Evolutionary conservation across 2,797 vertebrate genomes (phyloP).

Genomic region (Halcyon chelicuti): DNA sequence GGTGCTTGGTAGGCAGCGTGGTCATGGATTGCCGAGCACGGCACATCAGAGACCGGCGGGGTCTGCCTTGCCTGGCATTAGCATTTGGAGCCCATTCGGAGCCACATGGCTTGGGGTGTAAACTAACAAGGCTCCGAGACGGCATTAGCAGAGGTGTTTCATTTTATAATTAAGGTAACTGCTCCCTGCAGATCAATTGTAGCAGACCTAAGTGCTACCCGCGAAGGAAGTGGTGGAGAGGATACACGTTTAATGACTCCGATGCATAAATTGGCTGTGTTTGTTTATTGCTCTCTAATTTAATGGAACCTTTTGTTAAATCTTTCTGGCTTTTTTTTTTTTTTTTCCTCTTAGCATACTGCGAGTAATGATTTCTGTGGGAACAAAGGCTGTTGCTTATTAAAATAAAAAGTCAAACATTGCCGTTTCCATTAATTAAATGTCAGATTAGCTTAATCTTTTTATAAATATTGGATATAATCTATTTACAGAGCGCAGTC

Average conservation of each 20-base stretch:
- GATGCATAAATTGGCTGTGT: conserved; percentile 72
- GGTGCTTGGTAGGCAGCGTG: neutral
- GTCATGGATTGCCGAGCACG: neutral
- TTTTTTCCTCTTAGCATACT: neutral
- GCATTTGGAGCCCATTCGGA: conserved; percentile 59
- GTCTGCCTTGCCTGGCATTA: conserved; percentile 41
- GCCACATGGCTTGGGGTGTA: conserved; percentile 50
- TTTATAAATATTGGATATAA: conserved; percentile 71
- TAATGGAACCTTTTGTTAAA: conserved; percentile 75
- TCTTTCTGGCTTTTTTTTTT: conserved; percentile 19
- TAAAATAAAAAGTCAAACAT: conserved; percentile 70
- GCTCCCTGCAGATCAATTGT: conserved; percentile 68
- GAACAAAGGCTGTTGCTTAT: conserved; percentile 58
- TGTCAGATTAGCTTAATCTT: conserved; percentile 69
- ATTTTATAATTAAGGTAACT: conserved; percentile 79
- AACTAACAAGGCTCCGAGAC: conserved; percentile 65
- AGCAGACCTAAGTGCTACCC: conserved; percentile 56
- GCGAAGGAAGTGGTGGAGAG: conserved; percentile 30
- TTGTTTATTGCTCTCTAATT: conserved; percentile 78
- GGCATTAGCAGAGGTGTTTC: conserved; percentile 75
- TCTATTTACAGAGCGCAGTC: conserved; percentile 46
- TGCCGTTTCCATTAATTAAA: conserved; percentile 65
- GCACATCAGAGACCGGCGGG: neutral
- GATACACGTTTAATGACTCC: conserved; percentile 58
- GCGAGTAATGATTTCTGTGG: conserved; percentile 48